Evolutionary conservation across 2,113 vertebrate species (phyloP).

Genomic region (Trachemys scripta): DNA sequence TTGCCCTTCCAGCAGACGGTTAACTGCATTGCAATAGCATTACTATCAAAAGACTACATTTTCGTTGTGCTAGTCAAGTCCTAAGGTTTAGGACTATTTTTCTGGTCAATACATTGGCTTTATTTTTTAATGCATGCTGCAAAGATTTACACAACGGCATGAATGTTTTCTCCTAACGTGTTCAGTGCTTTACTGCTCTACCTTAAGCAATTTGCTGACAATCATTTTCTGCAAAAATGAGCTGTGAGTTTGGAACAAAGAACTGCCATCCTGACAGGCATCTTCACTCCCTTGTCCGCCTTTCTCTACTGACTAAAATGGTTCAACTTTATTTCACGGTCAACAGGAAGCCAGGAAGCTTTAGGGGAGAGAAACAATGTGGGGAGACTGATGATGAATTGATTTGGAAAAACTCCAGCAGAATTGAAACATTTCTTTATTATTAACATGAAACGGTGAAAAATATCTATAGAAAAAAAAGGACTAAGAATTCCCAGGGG

Average conservation of each 20-base stretch:
- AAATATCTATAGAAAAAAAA: constrained; percentile 1
- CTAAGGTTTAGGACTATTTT: neutral
- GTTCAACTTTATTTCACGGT: constrained; percentile 18
- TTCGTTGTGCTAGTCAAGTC: neutral
- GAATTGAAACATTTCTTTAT: constrained; percentile 21
- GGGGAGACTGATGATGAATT: constrained; percentile 48
- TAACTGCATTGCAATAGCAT: neutral
- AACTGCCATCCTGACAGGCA: constrained; percentile 58
- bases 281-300: constrained; percentile 38
- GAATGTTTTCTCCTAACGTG: constrained; percentile 62
- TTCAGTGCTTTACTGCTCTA: constrained; percentile 54
- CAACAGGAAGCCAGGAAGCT: constrained; percentile 54
- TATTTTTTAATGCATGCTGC: constrained; percentile 42
- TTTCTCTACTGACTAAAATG: constrained; percentile 35
- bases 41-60: neutral
- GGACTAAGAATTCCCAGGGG: constrained; percentile 46
- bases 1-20: constrained; percentile 5
- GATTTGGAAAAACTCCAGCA: constrained; percentile 42
- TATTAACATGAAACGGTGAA: constrained; percentile 41
- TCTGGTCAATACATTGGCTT: constrained; percentile 18
- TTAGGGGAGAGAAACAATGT: constrained; percentile 42
- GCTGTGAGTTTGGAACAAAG: constrained; percentile 61
- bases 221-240: constrained; percentile 65
- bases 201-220: constrained; percentile 72
- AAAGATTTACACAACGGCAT: constrained; percentile 72